A percentile compares a stretch with the other conserved stretches of the same genome.
Evolutionary conservation across 2,797 vertebrate species (phyloP).

Genomic region (Phalanger gymnotis): DNA sequence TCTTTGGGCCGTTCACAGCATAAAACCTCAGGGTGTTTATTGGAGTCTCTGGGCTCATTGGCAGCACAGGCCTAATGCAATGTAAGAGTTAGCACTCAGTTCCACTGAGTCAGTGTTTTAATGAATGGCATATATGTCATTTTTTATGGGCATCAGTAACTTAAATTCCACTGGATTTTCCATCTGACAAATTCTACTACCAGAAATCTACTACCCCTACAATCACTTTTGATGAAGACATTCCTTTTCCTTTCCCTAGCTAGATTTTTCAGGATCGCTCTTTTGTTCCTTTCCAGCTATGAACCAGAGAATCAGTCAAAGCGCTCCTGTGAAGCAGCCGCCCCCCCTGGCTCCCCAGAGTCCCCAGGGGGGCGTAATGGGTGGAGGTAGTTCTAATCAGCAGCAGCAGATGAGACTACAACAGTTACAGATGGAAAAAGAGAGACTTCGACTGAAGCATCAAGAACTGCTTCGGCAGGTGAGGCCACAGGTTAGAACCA

Average conservation of each 20-base stretch:
- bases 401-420: conserved; percentile 94
- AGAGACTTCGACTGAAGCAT: conserved; percentile 94
- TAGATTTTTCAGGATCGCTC: conserved; percentile 43
- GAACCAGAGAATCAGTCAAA: conserved; percentile 96
- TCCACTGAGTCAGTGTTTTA: background rate
- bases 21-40: background rate
- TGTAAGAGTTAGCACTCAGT: background rate
- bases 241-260: background rate
- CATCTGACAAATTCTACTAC: background rate
- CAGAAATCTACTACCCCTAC: background rate
- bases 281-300: conserved; percentile 87
- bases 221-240: background rate
- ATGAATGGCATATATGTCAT: background rate
- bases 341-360: conserved; percentile 90
- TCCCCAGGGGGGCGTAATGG: conserved; percentile 90
- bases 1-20: background rate
- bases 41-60: background rate
- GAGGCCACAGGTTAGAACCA: conserved; percentile 95
- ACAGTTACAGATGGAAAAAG: conserved; percentile 96
- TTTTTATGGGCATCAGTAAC: background rate
- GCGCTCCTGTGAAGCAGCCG: conserved; percentile 93
- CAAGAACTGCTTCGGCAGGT: conserved; percentile 98
- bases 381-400: conserved; percentile 85
- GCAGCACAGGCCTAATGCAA: too few species aligned
- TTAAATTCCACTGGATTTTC: background rate